Conservation (phyloP, 2,888 invertebrate species). For the Drosophila lacicola region DNA sequence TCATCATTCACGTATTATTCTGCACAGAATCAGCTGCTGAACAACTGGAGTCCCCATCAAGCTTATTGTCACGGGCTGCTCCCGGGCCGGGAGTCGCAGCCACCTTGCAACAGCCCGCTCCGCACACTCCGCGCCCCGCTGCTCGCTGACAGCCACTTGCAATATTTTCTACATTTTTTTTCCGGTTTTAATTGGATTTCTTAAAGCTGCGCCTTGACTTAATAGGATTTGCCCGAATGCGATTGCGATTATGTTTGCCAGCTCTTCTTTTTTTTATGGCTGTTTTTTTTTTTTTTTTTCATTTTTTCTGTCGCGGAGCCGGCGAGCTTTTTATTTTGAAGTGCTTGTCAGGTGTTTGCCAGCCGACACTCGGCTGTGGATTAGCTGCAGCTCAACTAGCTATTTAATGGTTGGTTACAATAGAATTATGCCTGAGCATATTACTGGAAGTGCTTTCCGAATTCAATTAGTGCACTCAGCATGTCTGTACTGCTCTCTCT, state of each 20-base stretch:
- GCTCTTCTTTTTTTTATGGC: neutral
- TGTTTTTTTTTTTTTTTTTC: neutral
- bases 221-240: conserved; percentile 67
- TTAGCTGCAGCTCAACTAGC: conserved; percentile 44
- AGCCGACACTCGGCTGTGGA: conserved; percentile 37
- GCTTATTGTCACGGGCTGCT: conserved; percentile 57
- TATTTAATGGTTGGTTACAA: conserved; percentile 1
- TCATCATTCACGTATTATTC: conserved; percentile 70
- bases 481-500: too few relatives aligned
- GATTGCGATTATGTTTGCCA: conserved; percentile 47
- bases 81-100: conserved; percentile 7
- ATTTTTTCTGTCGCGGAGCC: neutral
- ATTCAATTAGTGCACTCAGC: neutral
- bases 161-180: conserved; percentile 12
- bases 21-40: conserved; percentile 62
- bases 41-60: conserved; percentile 33
- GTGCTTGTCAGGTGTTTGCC: conserved; percentile 61
- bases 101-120: neutral
- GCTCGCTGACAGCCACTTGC: conserved; percentile 26
- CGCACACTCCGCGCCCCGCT: neutral
- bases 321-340: conserved; percentile 6
- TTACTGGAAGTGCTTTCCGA: conserved; percentile 1
- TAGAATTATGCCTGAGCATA: neutral
- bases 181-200: conserved; percentile 70
- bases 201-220: conserved; percentile 76